A percentile compares a stretch with the other conserved stretches of the same genome.
Conservation (phyloP, 1,140 invertebrate species). For the Philaenus spumarius region DNA sequence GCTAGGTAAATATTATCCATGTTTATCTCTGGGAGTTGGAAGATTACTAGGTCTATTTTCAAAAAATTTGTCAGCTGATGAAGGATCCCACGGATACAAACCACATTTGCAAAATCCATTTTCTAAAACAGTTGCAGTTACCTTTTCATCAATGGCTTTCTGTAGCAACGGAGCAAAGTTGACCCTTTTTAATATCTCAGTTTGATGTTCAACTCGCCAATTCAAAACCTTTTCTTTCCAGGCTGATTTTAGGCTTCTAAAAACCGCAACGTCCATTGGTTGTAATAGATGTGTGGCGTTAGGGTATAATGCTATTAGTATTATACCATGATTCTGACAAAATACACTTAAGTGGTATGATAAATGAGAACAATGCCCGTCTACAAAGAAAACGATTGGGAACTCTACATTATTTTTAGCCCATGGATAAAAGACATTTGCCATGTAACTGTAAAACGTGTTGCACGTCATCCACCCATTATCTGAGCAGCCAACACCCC, state of each 20-base stretch:
- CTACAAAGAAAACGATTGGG: slow-evolving; percentile 39
- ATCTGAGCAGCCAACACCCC: slow-evolving; percentile 37
- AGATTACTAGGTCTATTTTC: neutral
- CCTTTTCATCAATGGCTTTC: slow-evolving; percentile 9
- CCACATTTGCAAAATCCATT: no score
- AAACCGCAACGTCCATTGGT: slow-evolving; percentile 38
- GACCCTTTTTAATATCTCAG: slow-evolving; percentile 25
- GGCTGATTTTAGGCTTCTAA: slow-evolving; percentile 34
- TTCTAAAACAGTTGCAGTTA: neutral
- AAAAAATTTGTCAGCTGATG: neutral
- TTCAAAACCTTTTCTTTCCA: slow-evolving; percentile 35
- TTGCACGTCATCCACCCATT: slow-evolving; percentile 25
- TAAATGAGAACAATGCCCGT: slow-evolving; percentile 39
- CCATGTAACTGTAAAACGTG: slow-evolving; percentile 19
- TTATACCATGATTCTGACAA: slow-evolving; percentile 38
- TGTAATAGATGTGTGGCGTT: slow-evolving; percentile 42
- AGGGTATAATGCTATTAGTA: slow-evolving; percentile 37
- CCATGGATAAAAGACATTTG: slow-evolving; percentile 24
- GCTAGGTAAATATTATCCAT: neutral
- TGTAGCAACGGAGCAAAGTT: slow-evolving; percentile 20
- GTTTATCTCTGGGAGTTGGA: neutral
- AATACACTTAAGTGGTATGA: slow-evolving; percentile 36
- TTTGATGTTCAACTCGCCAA: slow-evolving; percentile 22
- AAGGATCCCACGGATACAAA: neutral
- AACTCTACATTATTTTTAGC: slow-evolving; percentile 18